A percentile compares a stretch with the other conserved stretches of the same genome.
Evolutionary conservation across 2,113 vertebrate species (phyloP).

Genomic region (Pygathrix nemaeus): DNA sequence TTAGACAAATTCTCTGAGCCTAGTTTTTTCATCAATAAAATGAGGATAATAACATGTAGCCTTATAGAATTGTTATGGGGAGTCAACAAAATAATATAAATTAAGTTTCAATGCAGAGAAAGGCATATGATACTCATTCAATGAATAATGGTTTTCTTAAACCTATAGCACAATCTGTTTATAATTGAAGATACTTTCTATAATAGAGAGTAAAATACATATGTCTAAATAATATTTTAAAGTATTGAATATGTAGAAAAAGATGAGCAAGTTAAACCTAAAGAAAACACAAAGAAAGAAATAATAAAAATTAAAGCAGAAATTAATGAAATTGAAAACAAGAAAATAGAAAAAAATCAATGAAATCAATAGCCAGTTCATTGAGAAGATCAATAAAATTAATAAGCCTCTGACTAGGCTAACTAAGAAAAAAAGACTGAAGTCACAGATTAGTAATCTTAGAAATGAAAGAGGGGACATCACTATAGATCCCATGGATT

Average conservation of each 20-base stretch:
- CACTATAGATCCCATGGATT: not conserved
- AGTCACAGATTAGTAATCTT: not conserved
- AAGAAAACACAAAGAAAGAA: not conserved
- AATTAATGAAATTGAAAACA: not conserved
- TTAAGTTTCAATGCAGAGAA: not conserved
- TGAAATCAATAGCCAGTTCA: not conserved
- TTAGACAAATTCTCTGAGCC: not conserved
- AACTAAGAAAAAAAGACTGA: not conserved
- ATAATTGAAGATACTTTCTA: not conserved
- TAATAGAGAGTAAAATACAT: not conserved
- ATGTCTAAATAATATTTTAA: not conserved
- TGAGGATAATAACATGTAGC: not conserved
- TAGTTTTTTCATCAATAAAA: not conserved
- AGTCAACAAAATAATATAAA: not conserved
- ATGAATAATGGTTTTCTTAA: not conserved
- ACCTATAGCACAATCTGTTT: not conserved
- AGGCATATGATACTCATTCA: not conserved
- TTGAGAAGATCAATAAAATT: not conserved
- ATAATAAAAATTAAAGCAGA: not conserved
- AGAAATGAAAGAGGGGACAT: not conserved
- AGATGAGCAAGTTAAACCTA: not conserved
- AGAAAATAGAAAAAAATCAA: not conserved
- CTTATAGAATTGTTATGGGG: not conserved
- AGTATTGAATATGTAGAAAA: not conserved
- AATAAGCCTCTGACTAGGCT: not conserved